Conservation (phyloP, 2,797 vertebrate species). For the Galago senegalensis region DNA sequence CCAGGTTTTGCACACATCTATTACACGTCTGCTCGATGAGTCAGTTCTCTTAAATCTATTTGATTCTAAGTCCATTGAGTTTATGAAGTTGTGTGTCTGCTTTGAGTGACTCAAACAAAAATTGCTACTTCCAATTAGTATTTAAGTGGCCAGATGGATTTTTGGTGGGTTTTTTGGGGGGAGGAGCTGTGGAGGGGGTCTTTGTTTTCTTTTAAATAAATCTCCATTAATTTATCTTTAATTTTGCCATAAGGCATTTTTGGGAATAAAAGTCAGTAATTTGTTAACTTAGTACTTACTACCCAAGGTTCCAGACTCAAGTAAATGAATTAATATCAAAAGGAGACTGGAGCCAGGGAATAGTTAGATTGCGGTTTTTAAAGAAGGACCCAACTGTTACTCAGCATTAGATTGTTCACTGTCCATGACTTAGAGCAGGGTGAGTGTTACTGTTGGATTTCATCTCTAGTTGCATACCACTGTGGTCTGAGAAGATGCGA, state of each 20-base stretch:
- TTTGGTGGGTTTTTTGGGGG: too few species aligned
- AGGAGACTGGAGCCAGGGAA: background rate
- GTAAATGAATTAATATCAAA: background rate
- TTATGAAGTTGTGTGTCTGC: background rate
- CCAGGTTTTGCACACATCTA: background rate
- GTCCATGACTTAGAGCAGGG: too few species aligned
- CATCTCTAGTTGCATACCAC: too few species aligned
- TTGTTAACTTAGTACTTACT: background rate
- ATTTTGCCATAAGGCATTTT: background rate
- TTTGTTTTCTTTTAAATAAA: background rate
- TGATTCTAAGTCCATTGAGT: background rate
- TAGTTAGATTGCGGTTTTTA: background rate
- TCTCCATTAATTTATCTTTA: background rate
- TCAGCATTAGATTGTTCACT: too few species aligned
- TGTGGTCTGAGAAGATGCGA: too few species aligned
- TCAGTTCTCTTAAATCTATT: slow-evolving; percentile 9
- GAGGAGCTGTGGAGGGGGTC: too few species aligned
- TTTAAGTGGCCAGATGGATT: background rate
- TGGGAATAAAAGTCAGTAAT: background rate
- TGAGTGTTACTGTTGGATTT: too few species aligned
- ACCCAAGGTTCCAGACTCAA: background rate
- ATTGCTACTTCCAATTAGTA: background rate
- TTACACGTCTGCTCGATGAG: background rate
- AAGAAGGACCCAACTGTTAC: background rate
- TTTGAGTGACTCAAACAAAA: slow-evolving; percentile 11